phyloP scores from a whole-genome alignment of 2,888 invertebrate genomes.

The Halocaridina rubra region DNA sequence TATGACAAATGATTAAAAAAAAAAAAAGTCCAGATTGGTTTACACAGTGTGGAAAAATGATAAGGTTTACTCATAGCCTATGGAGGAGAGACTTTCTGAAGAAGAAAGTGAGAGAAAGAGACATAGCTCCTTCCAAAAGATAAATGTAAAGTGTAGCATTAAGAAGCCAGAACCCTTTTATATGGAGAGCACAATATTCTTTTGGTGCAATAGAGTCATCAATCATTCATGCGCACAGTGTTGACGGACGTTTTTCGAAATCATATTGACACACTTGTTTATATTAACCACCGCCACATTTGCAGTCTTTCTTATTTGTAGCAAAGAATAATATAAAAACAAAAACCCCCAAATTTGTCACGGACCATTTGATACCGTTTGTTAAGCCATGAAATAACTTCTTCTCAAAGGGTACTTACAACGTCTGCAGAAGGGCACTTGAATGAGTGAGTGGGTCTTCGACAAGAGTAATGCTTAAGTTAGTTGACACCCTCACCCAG shows the following conservation, averaged over 20 bases:
- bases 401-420: constrained; percentile 34
- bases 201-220: constrained; percentile 48
- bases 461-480: constrained; percentile 2
- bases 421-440: constrained; percentile 30
- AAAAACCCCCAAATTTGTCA: constrained; percentile 31
- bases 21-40: neutral
- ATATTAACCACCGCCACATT: constrained; percentile 40
- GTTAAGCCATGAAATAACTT: constrained; percentile 44
- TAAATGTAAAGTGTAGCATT: constrained; percentile 43
- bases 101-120: constrained; percentile 28
- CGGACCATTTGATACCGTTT: constrained; percentile 42
- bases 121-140: constrained; percentile 49
- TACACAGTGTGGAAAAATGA: constrained; percentile 17
- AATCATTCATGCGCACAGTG: constrained; percentile 49
- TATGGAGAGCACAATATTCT: constrained; percentile 47
- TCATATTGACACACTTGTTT: constrained; percentile 41
- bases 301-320: too few species aligned
- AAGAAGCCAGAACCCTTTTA: constrained; percentile 44
- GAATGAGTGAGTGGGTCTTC: neutral
- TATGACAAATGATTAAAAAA: too few species aligned
- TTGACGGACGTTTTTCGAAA: constrained; percentile 39
- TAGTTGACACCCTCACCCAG: neutral
- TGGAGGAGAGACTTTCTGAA: constrained; percentile 26
- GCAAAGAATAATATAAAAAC: constrained; percentile 29
- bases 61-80: constrained; percentile 24